phyloP scores from a whole-genome alignment of 2,888 invertebrate genomes.

The Onthophagus sagittarius region DNA sequence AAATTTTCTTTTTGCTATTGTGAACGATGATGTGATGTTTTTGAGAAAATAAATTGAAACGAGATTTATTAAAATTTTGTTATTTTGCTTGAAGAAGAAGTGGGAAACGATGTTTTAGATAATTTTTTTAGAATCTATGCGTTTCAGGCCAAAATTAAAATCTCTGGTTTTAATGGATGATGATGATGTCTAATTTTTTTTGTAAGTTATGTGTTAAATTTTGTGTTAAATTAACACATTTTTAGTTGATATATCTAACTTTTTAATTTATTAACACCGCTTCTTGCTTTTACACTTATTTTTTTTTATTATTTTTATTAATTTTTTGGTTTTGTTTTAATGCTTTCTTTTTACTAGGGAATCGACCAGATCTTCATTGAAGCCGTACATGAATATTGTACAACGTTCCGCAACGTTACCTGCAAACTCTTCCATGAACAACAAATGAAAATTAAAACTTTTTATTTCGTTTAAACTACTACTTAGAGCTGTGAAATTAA shows the following conservation, averaged over 20 bases:
- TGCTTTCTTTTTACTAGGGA: constrained; percentile 54
- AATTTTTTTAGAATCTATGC: background rate
- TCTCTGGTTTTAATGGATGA: constrained; percentile 16
- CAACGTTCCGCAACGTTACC: constrained; percentile 87
- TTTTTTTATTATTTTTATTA: background rate
- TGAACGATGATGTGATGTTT: background rate
- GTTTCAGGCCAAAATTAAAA: constrained; percentile 19
- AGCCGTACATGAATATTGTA: constrained; percentile 67
- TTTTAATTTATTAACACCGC: background rate
- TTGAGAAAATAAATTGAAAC: background rate
- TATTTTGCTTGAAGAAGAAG: background rate
- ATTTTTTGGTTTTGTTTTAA: background rate
- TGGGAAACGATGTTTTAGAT: background rate
- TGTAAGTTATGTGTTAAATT: constrained; percentile 14
- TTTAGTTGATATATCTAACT: background rate
- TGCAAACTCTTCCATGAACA: constrained; percentile 74
- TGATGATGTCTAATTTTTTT: constrained; percentile 3
- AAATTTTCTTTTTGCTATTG: background rate
- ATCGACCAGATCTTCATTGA: constrained; percentile 73
- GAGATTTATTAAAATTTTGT: background rate
- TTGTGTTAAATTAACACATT: background rate
- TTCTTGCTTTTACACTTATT: background rate
- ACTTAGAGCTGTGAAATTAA: constrained; percentile 23
- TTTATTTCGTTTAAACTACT: constrained; percentile 17
- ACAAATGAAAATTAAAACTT: constrained; percentile 41